These are phyloP conservation scores for Pollenia labialis DNA, from an alignment of 2,888 invertebrate genomes.

Conservation along the genomic window DNA sequence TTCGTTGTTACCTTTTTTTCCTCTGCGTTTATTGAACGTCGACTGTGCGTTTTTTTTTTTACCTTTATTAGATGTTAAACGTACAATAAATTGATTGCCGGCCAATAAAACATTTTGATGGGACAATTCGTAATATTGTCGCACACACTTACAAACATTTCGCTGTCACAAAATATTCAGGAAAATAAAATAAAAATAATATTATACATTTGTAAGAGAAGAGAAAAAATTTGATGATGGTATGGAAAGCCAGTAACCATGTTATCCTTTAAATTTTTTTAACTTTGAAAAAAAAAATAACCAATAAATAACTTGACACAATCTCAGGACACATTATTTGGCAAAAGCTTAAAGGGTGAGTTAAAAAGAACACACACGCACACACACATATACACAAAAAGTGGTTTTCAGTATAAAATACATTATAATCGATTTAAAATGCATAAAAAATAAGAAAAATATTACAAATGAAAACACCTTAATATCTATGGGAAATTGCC, in stretches of 20 bases:
- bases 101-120: constrained; percentile 82
- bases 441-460: constrained; percentile 58
- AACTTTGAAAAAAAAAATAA: constrained; percentile 47
- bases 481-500: constrained; percentile 40
- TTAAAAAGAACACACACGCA: constrained; percentile 75
- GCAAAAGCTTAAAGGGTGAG: constrained; percentile 78
- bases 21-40: constrained; percentile 41
- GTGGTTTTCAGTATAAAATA: constrained; percentile 18
- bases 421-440: constrained; percentile 70
- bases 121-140: constrained; percentile 79
- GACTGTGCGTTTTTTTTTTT: constrained; percentile 15
- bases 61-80: constrained; percentile 61
- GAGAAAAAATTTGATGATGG: not conserved
- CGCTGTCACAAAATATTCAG: constrained; percentile 9
- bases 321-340: constrained; percentile 81
- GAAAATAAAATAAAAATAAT: constrained; percentile 49
- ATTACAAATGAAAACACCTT: constrained; percentile 61
- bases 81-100: constrained; percentile 75
- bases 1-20: constrained; percentile 17
- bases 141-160: constrained; percentile 52
- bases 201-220: constrained; percentile 15
- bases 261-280: constrained; percentile 70
- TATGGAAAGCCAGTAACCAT: constrained; percentile 35
- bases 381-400: constrained; percentile 15
- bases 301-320: constrained; percentile 82